Evolutionary conservation across 2,797 vertebrate genomes (phyloP).

Genomic region (Typhlichthys subterraneus): DNA sequence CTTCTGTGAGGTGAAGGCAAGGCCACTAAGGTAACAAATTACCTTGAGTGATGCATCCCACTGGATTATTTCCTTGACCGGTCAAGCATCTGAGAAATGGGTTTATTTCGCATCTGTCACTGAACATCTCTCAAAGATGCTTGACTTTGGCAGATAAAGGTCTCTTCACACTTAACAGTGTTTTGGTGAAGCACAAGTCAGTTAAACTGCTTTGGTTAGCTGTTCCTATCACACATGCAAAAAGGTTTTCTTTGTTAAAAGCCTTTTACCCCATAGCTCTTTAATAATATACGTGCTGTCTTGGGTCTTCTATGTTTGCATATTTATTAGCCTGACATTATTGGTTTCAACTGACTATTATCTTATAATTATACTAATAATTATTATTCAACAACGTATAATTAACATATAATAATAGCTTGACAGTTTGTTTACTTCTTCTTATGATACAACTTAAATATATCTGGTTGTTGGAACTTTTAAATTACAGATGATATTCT

Average conservation of each 20-base stretch:
- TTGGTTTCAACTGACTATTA: no score
- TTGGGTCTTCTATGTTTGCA: no score
- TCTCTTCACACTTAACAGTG: constrained; percentile 57
- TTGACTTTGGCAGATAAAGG: constrained; percentile 64
- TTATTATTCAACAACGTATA: no score
- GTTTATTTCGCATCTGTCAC: constrained; percentile 62
- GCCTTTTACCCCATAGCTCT: no score
- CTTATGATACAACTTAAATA: no score
- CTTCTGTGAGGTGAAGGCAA: constrained; percentile 42
- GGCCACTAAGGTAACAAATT: constrained; percentile 34
- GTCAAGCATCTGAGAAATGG: constrained; percentile 52
- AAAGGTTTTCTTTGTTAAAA: neutral
- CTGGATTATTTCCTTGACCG: constrained; percentile 44
- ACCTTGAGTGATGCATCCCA: constrained; percentile 59
- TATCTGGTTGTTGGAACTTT: no score
- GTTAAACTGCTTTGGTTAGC: constrained; percentile 60
- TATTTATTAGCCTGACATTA: no score
- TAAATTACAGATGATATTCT: no score
- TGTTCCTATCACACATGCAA: constrained; percentile 38
- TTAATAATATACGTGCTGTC: no score
- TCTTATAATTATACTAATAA: no score
- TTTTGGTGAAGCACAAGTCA: constrained; percentile 41
- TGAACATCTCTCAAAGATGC: constrained; percentile 46
- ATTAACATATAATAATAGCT: no score
- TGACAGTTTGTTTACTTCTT: no score